Percentiles rank a stretch among this genome's conserved stretches.
Evolutionary conservation across 23 tunicate species (phyloP).

Genomic region (Ciona savignyi): DNA sequence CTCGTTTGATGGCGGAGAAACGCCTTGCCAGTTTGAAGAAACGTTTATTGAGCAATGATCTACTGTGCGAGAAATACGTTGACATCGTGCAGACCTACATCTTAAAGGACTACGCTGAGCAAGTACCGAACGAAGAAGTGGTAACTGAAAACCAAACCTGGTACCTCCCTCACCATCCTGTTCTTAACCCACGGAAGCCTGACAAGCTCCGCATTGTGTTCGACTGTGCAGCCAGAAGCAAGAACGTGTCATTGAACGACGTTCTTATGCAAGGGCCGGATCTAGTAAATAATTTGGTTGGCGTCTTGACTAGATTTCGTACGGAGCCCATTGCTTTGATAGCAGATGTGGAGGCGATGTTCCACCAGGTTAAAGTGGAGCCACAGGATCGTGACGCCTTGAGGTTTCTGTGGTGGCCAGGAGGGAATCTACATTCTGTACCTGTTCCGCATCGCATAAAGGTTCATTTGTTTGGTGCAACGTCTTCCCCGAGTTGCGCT

Average conservation of each 20-base stretch:
- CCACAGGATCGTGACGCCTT: conserved; percentile 10
- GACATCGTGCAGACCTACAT: conserved; percentile 7
- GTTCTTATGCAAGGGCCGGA: conserved; percentile 7
- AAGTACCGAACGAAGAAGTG: neutral
- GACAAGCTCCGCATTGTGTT: too few relatives aligned
- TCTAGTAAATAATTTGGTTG: too few relatives aligned
- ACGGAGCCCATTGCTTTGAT: conserved; percentile 6
- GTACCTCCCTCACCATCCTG: conserved; percentile 23
- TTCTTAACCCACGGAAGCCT: neutral
- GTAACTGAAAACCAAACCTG: conserved; percentile 2
- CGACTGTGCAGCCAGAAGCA: conserved; percentile 1
- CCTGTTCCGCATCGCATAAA: conserved; percentile 10
- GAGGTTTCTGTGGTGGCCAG: conserved; percentile 17
- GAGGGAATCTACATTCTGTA: neutral
- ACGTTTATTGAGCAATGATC: neutral
- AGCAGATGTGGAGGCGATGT: too few relatives aligned
- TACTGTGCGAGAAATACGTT: neutral
- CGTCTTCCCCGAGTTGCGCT: too few relatives aligned
- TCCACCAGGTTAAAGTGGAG: too few relatives aligned
- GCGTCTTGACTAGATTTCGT: conserved; percentile 2
- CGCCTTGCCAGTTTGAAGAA: neutral
- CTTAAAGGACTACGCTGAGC: neutral
- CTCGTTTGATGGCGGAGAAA: conserved; percentile 3
- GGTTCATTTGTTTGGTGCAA: conserved; percentile 21
- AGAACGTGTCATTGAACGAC: conserved; percentile 6